Percentiles rank a stretch among this genome's conserved stretches.
Evolutionary conservation across 2,888 invertebrate species (phyloP).

Genomic region (Polydesmus complanatus): DNA sequence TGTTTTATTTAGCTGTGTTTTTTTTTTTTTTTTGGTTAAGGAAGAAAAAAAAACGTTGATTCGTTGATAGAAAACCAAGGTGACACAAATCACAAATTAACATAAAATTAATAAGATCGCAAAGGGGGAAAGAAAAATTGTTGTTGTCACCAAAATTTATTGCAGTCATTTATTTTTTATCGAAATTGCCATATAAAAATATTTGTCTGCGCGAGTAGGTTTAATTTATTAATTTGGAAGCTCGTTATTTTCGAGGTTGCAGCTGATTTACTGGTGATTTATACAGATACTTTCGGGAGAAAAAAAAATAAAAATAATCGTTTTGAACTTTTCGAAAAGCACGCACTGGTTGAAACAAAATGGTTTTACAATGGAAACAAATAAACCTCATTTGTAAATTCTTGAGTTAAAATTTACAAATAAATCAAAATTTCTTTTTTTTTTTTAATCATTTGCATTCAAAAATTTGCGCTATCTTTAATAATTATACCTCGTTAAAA

Average conservation of each 20-base stretch:
- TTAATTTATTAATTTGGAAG: not conserved
- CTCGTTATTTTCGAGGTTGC: not conserved
- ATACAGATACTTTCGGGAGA: not conserved
- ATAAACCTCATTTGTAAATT: too few relatives aligned
- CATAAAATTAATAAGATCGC: too few relatives aligned
- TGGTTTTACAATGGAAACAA: too few relatives aligned
- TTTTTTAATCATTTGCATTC: too few relatives aligned
- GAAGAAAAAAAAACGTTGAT: not conserved
- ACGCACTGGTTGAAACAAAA: too few relatives aligned
- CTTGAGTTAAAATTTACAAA: too few relatives aligned
- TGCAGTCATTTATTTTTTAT: not conserved
- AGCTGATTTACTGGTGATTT: not conserved
- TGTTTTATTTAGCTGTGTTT: not conserved
- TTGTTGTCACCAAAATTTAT: not conserved
- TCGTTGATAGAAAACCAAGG: not conserved
- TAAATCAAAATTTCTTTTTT: too few relatives aligned
- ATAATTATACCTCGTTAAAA: too few relatives aligned
- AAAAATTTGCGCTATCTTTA: too few relatives aligned
- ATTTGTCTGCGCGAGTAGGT: not conserved
- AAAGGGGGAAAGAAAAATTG: not conserved
- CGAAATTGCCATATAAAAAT: not conserved
- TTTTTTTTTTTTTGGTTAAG: not conserved
- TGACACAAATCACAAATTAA: not conserved
- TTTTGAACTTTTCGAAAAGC: too few relatives aligned
- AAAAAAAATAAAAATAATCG: too few relatives aligned